Evolutionary conservation across 1,140 invertebrate species (phyloP).

Genomic region (Homalodisca vitripennis): DNA sequence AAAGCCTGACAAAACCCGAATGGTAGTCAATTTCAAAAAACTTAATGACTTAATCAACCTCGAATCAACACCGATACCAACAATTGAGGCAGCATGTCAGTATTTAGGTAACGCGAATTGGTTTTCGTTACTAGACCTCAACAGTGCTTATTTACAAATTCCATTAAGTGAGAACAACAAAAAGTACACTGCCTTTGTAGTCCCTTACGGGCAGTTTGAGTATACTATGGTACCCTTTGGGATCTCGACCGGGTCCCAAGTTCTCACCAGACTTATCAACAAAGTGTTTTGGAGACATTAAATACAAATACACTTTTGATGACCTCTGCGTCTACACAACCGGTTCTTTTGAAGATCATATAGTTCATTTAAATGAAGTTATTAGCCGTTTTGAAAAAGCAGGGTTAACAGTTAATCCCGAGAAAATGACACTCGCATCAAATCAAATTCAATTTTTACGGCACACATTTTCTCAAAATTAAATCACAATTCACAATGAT

Average conservation of each 20-base stretch:
- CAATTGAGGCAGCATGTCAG: background rate
- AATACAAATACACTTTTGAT: slow-evolving; percentile 12
- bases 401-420: background rate
- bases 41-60: background rate
- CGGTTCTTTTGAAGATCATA: background rate
- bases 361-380: background rate
- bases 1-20: slow-evolving; percentile 1
- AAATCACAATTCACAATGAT: background rate
- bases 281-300: slow-evolving; percentile 14
- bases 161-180: background rate
- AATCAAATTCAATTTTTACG: background rate
- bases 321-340: background rate
- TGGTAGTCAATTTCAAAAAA: slow-evolving; percentile 7
- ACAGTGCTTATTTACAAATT: background rate
- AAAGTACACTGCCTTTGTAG: background rate
- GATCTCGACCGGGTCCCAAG: background rate
- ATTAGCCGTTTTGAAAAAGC: background rate
- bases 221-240: background rate
- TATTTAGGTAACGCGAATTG: background rate
- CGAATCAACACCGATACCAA: slow-evolving; percentile 3
- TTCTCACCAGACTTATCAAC: background rate
- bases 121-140: slow-evolving; percentile 1
- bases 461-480: background rate
- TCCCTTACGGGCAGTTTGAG: background rate
- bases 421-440: background rate